These are phyloP conservation scores for Orthosia gothica DNA, from an alignment of 2,888 invertebrate species.

Conservation along the genomic window DNA sequence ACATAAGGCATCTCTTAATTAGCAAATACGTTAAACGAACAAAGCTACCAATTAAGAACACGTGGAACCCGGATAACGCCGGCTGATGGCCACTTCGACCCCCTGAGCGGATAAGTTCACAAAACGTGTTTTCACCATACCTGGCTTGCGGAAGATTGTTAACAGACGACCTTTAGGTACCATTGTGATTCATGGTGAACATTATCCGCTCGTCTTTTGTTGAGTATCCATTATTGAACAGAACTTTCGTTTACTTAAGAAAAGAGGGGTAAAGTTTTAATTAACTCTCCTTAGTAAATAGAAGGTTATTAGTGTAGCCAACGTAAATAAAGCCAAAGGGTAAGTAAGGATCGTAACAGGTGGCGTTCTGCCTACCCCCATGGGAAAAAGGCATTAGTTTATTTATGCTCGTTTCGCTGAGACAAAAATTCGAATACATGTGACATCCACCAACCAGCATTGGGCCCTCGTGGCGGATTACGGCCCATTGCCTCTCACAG, in stretches of 20 bases:
- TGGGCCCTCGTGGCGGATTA: too few relatives aligned
- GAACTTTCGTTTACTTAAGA: conserved; percentile 31
- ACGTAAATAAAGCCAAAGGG: too few relatives aligned
- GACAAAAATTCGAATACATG: too few relatives aligned
- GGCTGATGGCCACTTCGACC: conserved; percentile 50
- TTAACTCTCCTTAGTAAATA: background rate
- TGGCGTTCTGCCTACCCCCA: too few relatives aligned
- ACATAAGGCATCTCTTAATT: background rate
- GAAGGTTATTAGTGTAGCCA: background rate
- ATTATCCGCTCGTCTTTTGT: conserved; percentile 51
- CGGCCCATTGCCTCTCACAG: too few relatives aligned
- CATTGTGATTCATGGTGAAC: conserved; percentile 59
- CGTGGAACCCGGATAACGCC: conserved; percentile 58
- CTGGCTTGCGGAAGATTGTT: conserved; percentile 65
- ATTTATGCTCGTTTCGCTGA: too few relatives aligned
- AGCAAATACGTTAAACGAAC: conserved; percentile 4
- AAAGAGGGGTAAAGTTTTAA: conserved; percentile 8
- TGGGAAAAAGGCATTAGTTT: too few relatives aligned
- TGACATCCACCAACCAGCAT: too few relatives aligned
- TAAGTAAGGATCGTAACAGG: too few relatives aligned
- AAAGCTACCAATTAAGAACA: conserved; percentile 44
- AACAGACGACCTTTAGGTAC: conserved; percentile 57
- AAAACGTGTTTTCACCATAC: conserved; percentile 67
- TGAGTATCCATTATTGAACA: conserved; percentile 30
- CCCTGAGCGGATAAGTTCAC: conserved; percentile 39